Percentiles rank a stretch among this genome's conserved stretches.
Conservation (phyloP, 1,140 invertebrate species). For the Stratiolaelaps scimitus region DNA sequence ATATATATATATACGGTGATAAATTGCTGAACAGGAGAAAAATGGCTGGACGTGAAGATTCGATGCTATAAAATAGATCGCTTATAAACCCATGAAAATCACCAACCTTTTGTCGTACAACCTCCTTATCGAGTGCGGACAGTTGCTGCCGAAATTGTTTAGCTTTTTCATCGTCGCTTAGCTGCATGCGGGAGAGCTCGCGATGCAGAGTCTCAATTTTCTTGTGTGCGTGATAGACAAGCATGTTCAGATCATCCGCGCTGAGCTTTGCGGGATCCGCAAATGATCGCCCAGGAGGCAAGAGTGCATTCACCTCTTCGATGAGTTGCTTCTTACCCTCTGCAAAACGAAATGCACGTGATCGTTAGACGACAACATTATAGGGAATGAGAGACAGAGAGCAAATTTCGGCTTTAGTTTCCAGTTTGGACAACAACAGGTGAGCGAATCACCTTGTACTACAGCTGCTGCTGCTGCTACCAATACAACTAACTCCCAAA, state of each 20-base stretch:
- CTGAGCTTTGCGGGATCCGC: neutral
- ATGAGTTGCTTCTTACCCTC: slow-evolving; percentile 19
- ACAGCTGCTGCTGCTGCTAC: neutral
- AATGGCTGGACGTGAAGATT: too few species aligned
- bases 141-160: slow-evolving; percentile 16
- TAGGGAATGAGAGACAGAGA: too few species aligned
- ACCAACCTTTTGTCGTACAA: slow-evolving; percentile 2
- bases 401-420: too few species aligned
- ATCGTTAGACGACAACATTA: too few species aligned
- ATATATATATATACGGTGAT: too few species aligned
- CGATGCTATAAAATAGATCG: too few species aligned
- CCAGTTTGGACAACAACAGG: too few species aligned
- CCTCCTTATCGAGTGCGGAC: neutral
- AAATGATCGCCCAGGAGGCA: neutral
- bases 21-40: too few species aligned
- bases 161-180: slow-evolving; percentile 12
- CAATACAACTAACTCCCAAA: neutral
- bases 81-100: too few species aligned
- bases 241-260: neutral
- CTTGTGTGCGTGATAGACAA: slow-evolving; percentile 19
- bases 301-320: slow-evolving; percentile 17
- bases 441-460: too few species aligned
- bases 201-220: slow-evolving; percentile 8
- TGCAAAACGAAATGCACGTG: neutral
- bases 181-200: slow-evolving; percentile 21